phyloP scores from a whole-genome alignment of 2,797 vertebrate species.

The Anisognathus igniventris region DNA sequence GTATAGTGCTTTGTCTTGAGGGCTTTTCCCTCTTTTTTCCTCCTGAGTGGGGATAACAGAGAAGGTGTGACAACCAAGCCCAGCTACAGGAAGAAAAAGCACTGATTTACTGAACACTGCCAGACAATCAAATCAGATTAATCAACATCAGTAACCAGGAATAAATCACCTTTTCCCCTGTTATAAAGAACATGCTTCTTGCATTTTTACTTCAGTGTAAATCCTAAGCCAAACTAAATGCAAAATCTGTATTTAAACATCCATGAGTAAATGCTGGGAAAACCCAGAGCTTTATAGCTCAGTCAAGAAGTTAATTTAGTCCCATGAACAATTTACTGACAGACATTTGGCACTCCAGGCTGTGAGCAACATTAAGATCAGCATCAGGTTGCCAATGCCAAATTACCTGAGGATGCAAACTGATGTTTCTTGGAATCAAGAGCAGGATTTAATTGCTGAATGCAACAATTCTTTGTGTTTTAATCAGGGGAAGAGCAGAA shows the following conservation, averaged over 20 bases:
- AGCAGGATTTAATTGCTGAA: not conserved
- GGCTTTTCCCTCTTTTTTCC: not conserved
- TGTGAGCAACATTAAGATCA: not conserved
- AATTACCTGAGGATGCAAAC: constrained; percentile 20
- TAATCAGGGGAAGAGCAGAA: not conserved
- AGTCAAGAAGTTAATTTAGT: not conserved
- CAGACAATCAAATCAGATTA: not conserved
- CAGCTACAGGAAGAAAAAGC: not conserved
- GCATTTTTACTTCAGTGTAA: not conserved
- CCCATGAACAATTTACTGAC: not conserved
- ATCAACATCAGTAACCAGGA: not conserved
- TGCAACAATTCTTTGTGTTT: not conserved
- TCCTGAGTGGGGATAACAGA: not conserved
- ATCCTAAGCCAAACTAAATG: not conserved
- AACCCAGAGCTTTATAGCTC: not conserved
- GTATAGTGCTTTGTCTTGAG: not conserved
- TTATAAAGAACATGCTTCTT: not conserved
- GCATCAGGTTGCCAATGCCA: not conserved
- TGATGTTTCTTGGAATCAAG: not conserved
- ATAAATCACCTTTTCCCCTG: not conserved
- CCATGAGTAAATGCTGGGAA: not conserved
- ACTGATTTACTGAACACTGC: not conserved
- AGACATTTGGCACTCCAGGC: not conserved
- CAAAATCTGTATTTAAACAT: not conserved
- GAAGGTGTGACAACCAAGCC: not conserved